Conservation (phyloP, 2,888 invertebrate genomes). For the Griposia aprilina region DNA sequence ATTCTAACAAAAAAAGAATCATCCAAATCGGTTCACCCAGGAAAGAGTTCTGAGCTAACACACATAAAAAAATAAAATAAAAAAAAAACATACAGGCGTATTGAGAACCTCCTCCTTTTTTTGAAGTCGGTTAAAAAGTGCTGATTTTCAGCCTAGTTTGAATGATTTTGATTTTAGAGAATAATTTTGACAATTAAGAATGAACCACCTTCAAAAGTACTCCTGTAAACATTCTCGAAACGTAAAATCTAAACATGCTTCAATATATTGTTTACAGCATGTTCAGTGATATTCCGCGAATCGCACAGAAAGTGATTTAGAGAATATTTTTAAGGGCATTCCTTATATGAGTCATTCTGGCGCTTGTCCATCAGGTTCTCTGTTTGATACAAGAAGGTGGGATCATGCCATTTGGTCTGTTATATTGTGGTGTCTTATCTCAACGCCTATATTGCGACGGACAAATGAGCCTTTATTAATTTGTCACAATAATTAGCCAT, state of each 20-base stretch:
- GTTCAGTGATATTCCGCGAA: constrained; percentile 60
- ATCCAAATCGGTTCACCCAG: too few species aligned
- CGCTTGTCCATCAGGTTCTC: constrained; percentile 73
- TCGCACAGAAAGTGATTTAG: constrained; percentile 61
- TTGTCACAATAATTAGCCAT: constrained; percentile 19
- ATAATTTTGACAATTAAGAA: background rate
- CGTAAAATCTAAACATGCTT: constrained; percentile 16
- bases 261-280: constrained; percentile 37
- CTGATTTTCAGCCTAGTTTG: too few species aligned
- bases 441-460: constrained; percentile 14
- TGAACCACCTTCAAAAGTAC: background rate
- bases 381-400: constrained; percentile 67
- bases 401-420: constrained; percentile 67
- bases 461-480: constrained; percentile 40
- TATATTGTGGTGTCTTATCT: constrained; percentile 47
- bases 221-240: constrained; percentile 22
- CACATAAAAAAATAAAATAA: too few species aligned
- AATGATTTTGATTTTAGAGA: background rate
- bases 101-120: too few species aligned
- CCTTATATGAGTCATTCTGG: constrained; percentile 79
- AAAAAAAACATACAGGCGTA: too few species aligned
- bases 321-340: constrained; percentile 77
- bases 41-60: too few species aligned
- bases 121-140: too few species aligned
- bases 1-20: too few species aligned